Evolutionary conservation across 2,888 invertebrate species (phyloP), one percentile per base, ranked within the genome.

Genomic region (Dysmachus trigonus): DNA sequence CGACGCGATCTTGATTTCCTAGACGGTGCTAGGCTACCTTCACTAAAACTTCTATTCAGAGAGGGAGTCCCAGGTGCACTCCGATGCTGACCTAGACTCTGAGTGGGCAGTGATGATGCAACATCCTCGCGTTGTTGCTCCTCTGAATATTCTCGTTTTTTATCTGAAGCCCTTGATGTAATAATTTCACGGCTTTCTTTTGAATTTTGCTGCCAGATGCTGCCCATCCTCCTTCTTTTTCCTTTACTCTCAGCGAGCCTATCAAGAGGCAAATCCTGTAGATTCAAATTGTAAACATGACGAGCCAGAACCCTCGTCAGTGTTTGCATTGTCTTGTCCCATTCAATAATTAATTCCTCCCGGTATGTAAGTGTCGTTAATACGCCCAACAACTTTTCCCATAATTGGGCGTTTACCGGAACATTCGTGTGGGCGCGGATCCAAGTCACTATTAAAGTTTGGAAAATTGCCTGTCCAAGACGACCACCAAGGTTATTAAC

Each of bases 311-410:
- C 98, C 87, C 98, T 94, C 0, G 99, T 99, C 88, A 99, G 92
- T 0, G 98, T 99, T 91, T 98, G 98, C 95, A 99, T 95, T n/a
- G 98, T 98, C 95, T 98, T 98, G 95, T 97, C 97, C 98, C 98
- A 99, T 91, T 99, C 98, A 88, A 96, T 96, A 87, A 99, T 96
- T 13, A 99, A 94, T 91, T 98, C 98, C 90, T 98, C 98, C 95
- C 98, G 98, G 88, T 96, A 96, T 0, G 98, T 98, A 6, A 99
- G 94, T 1, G 97, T 95, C 0, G 96, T 96, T 22, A 99, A 93
- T 10, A 98, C 96, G 87, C 95, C 94, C 90, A 98, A 94, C 91
- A 99, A 98, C 91, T 97, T 96, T 92, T 98, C 98, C 99, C 99
- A 99, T 73, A 99, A 93, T 89, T 97, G 96, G 6, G 95, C 94